Percentiles rank a stretch among this genome's conserved stretches.
These are phyloP conservation scores for Gymnoscelis rufifasciata DNA, from an alignment of 2,888 invertebrate species.

Conservation along the genomic window DNA sequence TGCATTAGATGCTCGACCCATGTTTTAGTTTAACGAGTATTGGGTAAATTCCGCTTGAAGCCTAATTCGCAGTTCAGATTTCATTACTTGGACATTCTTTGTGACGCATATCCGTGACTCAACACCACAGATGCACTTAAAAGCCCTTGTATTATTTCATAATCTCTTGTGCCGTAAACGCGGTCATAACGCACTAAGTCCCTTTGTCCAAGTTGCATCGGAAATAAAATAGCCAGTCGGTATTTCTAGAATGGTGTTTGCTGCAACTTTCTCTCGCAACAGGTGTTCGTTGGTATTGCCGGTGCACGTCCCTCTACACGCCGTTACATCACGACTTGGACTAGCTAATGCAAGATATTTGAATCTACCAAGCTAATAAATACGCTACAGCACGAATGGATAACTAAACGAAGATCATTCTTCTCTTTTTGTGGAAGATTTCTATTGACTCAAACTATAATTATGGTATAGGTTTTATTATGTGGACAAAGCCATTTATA, in stretches of 20 bases:
- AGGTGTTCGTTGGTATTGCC: conserved; percentile 42
- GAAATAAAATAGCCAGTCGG: conserved; percentile 27
- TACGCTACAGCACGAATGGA: too few relatives aligned
- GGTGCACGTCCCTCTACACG: conserved; percentile 40
- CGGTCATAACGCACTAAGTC: conserved; percentile 29
- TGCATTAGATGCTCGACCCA: conserved; percentile 2
- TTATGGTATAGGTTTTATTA: too few relatives aligned
- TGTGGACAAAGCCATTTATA: background rate
- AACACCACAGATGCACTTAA: conserved; percentile 38
- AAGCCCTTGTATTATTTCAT: conserved; percentile 28
- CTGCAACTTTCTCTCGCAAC: conserved; percentile 51
- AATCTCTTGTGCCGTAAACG: conserved; percentile 29
- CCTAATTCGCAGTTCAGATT: conserved; percentile 1
- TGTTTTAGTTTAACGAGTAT: conserved; percentile 4
- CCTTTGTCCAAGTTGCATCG: conserved; percentile 35
- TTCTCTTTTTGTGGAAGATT: too few relatives aligned
- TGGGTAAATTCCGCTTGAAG: background rate
- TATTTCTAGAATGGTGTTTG: conserved; percentile 26
- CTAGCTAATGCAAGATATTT: conserved; percentile 25
- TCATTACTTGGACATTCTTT: conserved; percentile 31
- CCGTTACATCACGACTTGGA: conserved; percentile 47
- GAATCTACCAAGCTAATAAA: background rate
- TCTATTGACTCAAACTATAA: too few relatives aligned
- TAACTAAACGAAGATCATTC: too few relatives aligned
- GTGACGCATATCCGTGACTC: conserved; percentile 40